Evolutionary conservation across 2,888 invertebrate genomes (phyloP).

Genomic region (Diachrysia chrysitis): DNA sequence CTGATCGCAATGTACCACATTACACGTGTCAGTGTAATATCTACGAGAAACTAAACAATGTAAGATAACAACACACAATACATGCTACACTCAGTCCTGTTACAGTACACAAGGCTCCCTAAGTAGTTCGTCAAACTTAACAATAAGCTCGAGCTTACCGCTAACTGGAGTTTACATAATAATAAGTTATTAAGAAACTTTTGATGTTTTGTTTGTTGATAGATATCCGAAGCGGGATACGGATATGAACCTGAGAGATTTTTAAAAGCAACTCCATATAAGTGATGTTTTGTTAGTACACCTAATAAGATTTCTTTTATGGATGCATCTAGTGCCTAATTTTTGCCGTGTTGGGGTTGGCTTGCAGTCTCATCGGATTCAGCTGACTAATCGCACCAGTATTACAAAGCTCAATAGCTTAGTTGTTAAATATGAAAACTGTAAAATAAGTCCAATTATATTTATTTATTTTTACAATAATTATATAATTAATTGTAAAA

Average conservation of each 20-base stretch:
- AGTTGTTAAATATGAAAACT: no score
- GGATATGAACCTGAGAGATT: not conserved
- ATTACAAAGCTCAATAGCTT: no score
- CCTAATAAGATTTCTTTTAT: no score
- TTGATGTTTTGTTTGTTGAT: conserved; percentile 16
- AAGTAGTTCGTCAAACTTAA: conserved; percentile 49
- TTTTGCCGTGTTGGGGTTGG: no score
- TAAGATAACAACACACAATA: conserved; percentile 17
- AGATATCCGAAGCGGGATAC: not conserved
- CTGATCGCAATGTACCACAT: not conserved
- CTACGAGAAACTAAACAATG: not conserved
- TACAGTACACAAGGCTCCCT: conserved; percentile 13
- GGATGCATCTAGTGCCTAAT: no score
- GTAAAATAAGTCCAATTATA: no score
- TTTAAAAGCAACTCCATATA: not conserved
- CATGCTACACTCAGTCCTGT: conserved; percentile 12
- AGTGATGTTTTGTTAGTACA: no score
- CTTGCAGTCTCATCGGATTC: no score
- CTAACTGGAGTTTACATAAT: conserved; percentile 39
- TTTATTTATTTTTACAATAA: no score
- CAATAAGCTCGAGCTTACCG: conserved; percentile 30
- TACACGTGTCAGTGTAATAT: not conserved
- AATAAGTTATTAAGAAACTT: conserved; percentile 45
- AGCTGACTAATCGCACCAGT: no score
- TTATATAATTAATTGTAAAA: no score